Evolutionary conservation across 2,888 invertebrate genomes (phyloP), one percentile per base, ranked within the genome.

Genomic region (Sesamia inferens): DNA sequence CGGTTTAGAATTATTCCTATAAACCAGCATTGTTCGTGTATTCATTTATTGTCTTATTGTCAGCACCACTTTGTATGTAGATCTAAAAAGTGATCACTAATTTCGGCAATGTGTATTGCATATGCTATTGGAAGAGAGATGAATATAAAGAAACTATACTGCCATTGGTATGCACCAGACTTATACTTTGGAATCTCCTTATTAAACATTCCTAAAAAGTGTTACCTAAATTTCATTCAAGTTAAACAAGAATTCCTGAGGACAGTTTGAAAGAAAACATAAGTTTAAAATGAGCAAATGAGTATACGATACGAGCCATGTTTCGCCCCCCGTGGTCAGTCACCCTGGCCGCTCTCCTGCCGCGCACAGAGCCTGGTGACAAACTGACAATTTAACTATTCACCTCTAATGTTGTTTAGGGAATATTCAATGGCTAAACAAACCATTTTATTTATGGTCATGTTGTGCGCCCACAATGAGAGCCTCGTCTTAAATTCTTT

Each of bases 341-440:
- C 88, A 89, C 89, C 90, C 86, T 85, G 85, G 66, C 77, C 85
- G 87, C 68, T 85, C 88, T 88, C 90, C 91, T 87, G 88, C 89
- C 84, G 90, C 82, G 90, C 88, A 84, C 89, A 85, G 82, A 77
- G 84, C 90, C 83, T 89, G 91, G 92, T 92, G 93, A 94, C 95
- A 94, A 94, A 94, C 93, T 94, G 95, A 94, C 95, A 95, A 95
- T 95, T 93, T 93, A 91, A 90, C 93, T 92, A 95, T 95, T 95
- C 94, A 92, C 88, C 92, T 91, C 94, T 95, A 95, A 95, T 95
- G 95, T 93, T 94, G 93, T 95, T 95, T 95, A 93, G 92, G 88
- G 91, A 92, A 93, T 92, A 92, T 94, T 94, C 93, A 93, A 94
- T 91, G 87, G 90, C 83, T 89, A 86, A 91, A 94, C 94, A 94